phyloP scores from a whole-genome alignment of 2,888 invertebrate species.

The Eumacrocentrus americanus region DNA sequence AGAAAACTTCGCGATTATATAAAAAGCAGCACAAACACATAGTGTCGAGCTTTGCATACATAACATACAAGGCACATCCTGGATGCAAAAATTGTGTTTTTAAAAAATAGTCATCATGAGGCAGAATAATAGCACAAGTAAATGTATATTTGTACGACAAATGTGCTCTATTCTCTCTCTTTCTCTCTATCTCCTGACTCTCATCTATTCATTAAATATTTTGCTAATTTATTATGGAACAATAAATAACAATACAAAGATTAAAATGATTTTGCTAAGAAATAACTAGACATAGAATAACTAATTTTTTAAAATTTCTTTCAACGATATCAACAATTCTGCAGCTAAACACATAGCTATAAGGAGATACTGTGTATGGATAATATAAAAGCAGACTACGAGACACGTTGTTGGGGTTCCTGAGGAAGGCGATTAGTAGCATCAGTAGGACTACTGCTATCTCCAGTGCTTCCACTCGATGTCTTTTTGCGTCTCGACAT shows the following conservation, averaged over 20 bases:
- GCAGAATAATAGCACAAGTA: background rate
- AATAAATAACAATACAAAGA: background rate
- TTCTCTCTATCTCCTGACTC: too few relatives aligned
- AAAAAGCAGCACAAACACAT: slow-evolving; percentile 16
- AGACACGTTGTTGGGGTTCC: slow-evolving; percentile 34
- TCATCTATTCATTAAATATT: too few relatives aligned
- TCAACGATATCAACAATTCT: background rate
- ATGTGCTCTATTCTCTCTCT: background rate
- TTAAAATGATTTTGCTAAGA: background rate
- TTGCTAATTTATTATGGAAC: too few relatives aligned
- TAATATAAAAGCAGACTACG: slow-evolving; percentile 2
- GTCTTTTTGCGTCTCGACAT: slow-evolving; percentile 41
- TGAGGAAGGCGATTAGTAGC: slow-evolving; percentile 52
- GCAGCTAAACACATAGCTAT: background rate
- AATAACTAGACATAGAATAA: background rate
- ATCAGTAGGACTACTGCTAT: slow-evolving; percentile 27
- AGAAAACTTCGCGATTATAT: slow-evolving; percentile 9
- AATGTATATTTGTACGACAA: background rate
- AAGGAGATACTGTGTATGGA: background rate
- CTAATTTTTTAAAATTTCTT: background rate
- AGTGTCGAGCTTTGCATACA: slow-evolving; percentile 15
- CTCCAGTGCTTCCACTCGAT: slow-evolving; percentile 33
- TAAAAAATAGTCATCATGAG: slow-evolving; percentile 1
- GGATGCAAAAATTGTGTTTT: slow-evolving; percentile 11
- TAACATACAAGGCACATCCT: slow-evolving; percentile 27